These are phyloP conservation scores for Leuciscus idus DNA, from an alignment of 2,113 vertebrate genomes.

Conservation along the genomic window DNA sequence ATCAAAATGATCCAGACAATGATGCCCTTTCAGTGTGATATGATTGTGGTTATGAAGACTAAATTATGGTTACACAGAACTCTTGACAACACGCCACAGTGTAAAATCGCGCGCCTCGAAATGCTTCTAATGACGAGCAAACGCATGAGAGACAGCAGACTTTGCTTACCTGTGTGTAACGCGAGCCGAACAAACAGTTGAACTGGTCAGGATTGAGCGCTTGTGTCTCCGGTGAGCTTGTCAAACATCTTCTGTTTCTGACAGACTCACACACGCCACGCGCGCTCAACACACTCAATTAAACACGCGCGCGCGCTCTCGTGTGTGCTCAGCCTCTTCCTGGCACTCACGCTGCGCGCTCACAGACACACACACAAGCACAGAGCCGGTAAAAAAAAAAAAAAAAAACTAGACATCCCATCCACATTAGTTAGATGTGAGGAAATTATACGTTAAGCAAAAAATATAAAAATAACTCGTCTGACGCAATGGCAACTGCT, in stretches of 20 bases:
- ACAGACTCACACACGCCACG: conserved; percentile 19
- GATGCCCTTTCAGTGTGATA: too few species aligned
- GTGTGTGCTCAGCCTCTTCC: conserved; percentile 44
- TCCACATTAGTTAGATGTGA: not conserved
- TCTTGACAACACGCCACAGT: not conserved
- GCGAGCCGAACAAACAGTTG: not conserved
- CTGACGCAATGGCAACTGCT: not conserved
- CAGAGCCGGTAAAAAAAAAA: not conserved
- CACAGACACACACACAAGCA: conserved; percentile 8
- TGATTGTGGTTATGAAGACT: not conserved
- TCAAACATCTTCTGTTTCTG: conserved; percentile 46
- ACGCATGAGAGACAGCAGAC: not conserved
- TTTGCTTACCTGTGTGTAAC: conserved; percentile 2
- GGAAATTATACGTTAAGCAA: not conserved
- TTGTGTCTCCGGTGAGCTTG: not conserved
- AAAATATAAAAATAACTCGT: not conserved
- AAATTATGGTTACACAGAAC: not conserved
- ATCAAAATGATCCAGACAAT: not conserved
- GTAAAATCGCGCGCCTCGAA: not conserved
- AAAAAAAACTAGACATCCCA: not conserved
- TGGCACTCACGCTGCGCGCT: conserved; percentile 48
- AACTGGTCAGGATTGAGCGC: not conserved
- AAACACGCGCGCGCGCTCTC: conserved; percentile 34
- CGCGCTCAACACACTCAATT: conserved; percentile 34
- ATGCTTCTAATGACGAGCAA: not conserved